Evolutionary conservation across 2,888 invertebrate genomes (phyloP).

Genomic region (Xanthia icteritia): DNA sequence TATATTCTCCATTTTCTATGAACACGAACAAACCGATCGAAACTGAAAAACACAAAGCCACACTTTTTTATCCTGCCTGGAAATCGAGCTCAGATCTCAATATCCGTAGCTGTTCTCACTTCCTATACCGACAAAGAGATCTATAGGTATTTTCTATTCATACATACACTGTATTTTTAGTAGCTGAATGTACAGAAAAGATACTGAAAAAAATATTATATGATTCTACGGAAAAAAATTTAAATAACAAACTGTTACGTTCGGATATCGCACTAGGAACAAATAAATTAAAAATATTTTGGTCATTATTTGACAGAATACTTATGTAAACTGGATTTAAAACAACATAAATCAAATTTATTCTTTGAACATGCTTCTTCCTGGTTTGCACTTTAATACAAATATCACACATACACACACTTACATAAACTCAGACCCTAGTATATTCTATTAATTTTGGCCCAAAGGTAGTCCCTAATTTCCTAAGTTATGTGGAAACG

Average conservation of each 20-base stretch:
- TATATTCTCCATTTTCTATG: background rate
- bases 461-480: too few species aligned
- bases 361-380: background rate
- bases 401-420: background rate
- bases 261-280: background rate
- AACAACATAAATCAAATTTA: too few species aligned
- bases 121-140: slow-evolving; percentile 13
- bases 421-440: too few species aligned
- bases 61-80: slow-evolving; percentile 28
- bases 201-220: too few species aligned
- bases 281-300: background rate
- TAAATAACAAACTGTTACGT: background rate
- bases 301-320: background rate
- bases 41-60: slow-evolving; percentile 17
- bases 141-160: background rate
- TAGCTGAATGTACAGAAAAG: too few species aligned
- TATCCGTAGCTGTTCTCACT: slow-evolving; percentile 40
- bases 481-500: too few species aligned
- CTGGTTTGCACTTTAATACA: background rate
- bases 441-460: too few species aligned
- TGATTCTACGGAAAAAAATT: background rate
- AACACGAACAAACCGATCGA: background rate
- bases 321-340: too few species aligned
- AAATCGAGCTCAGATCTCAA: slow-evolving; percentile 45
- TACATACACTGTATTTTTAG: background rate